Evolutionary conservation across 2,888 invertebrate genomes (phyloP), one percentile per base, ranked within the genome.

Genomic region (Chrysolina haemoptera): DNA sequence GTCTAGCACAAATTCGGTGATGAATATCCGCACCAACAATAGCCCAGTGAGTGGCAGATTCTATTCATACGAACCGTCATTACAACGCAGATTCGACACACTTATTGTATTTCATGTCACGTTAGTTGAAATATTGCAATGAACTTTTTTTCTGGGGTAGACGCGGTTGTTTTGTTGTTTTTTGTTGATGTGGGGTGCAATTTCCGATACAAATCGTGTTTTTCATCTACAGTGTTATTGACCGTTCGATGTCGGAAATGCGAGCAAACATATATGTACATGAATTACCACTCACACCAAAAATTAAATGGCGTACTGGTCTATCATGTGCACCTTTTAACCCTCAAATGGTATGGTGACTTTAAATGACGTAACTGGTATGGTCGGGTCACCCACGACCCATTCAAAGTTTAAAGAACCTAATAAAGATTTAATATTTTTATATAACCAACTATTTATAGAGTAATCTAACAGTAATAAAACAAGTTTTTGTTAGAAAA

Each of bases 1-100:
- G 85, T 81, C 84, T 84, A 84, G 84, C 84, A 86, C 86, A 85
- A 86, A 86, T 85, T 80, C 83, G 83, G 82, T 84, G 86, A 86
- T 85, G 84, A 85, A 86, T 86, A 83, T 82, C 41, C 62, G 1
- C 12, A 22, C 53, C 40, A 55, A 67, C 55, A 67, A 67, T 43
- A 74, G 79, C 78, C 74, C 79, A 81, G 82, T 81, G 82, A 83
- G 81, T 81, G 80, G 84, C 82, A 83, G 81, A 83, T 84, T 82
- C 80, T 79, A 81, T 81, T 82, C 81, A 81, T 76, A 84, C 81
- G 79, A 78, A 80, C 81, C 82, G 83, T 84, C 84, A 84, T 84
- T 84, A 83, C 84, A 79, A 80, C 82, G 83, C 84, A 84, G 82
- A 85, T 85, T 84, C 84, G 84, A 83, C 84, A 84, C 84, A 81